These are phyloP conservation scores for Oncopodura yosiiana DNA, from an alignment of 1,140 invertebrate species.

Conservation along the genomic window DNA sequence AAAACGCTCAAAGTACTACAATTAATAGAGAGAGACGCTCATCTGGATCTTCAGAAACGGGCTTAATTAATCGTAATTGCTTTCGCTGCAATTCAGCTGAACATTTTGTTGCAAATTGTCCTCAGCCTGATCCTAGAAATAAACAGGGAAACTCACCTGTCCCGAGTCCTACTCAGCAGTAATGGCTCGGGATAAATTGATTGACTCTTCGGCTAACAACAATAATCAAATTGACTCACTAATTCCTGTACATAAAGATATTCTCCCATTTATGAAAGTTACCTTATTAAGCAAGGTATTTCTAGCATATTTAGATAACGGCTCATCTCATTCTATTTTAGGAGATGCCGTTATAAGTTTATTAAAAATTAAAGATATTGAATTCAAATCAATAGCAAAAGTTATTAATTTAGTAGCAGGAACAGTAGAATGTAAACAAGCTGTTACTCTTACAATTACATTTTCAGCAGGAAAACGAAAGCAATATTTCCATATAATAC, in stretches of 20 bases:
- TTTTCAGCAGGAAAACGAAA: not conserved
- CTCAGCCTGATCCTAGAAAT: not conserved
- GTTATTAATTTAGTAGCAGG: not conserved
- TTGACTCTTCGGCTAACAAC: not conserved
- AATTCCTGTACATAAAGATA: not conserved
- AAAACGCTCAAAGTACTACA: no score
- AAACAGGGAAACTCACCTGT: not conserved
- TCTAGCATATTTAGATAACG: not conserved
- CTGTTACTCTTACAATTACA: not conserved
- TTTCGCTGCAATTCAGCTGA: not conserved
- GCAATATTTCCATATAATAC: not conserved
- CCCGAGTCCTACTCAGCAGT: not conserved
- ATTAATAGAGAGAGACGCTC: no score
- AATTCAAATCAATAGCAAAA: not conserved
- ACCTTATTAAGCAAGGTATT: not conserved
- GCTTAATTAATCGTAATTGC: not conserved
- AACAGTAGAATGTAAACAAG: not conserved
- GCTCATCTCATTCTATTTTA: not conserved
- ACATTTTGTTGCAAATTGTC: not conserved
- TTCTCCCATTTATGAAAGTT: not conserved
- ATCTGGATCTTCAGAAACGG: no score
- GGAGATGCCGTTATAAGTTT: not conserved
- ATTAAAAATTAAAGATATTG: not conserved
- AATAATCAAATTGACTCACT: not conserved
- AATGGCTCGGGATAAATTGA: not conserved